A percentile compares a stretch with the other conserved stretches of the same genome.
Evolutionary conservation across 2,113 vertebrate genomes (phyloP).

Genomic region (Lucifuga dentata): DNA sequence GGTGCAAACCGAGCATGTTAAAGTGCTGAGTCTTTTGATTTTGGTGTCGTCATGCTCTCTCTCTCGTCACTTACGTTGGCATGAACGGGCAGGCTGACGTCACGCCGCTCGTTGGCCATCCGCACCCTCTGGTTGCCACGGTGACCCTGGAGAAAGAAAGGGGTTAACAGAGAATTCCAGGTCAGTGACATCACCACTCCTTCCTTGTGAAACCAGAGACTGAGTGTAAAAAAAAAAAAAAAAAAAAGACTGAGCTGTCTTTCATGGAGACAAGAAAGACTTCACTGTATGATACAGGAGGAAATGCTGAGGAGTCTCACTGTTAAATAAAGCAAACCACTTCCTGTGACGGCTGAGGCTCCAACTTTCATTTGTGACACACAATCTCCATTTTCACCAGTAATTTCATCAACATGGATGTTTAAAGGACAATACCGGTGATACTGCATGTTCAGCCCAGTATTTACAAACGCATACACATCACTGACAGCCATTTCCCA

Average conservation of each 20-base stretch:
- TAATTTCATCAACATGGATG: slow-evolving; percentile 33
- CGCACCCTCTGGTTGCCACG: slow-evolving; percentile 76
- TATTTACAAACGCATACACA: too few species aligned
- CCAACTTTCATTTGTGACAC: slow-evolving; percentile 33
- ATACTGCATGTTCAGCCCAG: too few species aligned
- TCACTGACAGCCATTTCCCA: too few species aligned
- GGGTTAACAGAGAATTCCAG: slow-evolving; percentile 22
- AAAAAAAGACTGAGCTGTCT: too few species aligned
- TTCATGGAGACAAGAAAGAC: slow-evolving; percentile 61
- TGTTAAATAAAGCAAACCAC: slow-evolving; percentile 13
- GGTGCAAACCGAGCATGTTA: not conserved
- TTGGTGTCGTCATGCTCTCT: slow-evolving; percentile 25
- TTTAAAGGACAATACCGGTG: too few species aligned
- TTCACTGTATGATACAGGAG: slow-evolving; percentile 49
- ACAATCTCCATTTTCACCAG: slow-evolving; percentile 3
- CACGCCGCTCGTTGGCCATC: slow-evolving; percentile 75
- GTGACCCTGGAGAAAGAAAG: slow-evolving; percentile 11
- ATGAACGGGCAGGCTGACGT: slow-evolving; percentile 72
- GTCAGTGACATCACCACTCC: slow-evolving; percentile 54
- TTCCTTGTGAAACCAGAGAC: slow-evolving; percentile 40
- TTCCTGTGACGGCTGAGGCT: slow-evolving; percentile 41
- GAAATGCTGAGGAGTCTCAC: slow-evolving; percentile 4
- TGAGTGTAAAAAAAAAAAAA: too few species aligned
- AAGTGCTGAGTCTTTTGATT: slow-evolving; percentile 11
- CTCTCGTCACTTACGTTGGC: slow-evolving; percentile 40